Base-by-base conservation (phyloP, 1,140 invertebrate species). In the Phymorhynchus buccinoides region DNA sequence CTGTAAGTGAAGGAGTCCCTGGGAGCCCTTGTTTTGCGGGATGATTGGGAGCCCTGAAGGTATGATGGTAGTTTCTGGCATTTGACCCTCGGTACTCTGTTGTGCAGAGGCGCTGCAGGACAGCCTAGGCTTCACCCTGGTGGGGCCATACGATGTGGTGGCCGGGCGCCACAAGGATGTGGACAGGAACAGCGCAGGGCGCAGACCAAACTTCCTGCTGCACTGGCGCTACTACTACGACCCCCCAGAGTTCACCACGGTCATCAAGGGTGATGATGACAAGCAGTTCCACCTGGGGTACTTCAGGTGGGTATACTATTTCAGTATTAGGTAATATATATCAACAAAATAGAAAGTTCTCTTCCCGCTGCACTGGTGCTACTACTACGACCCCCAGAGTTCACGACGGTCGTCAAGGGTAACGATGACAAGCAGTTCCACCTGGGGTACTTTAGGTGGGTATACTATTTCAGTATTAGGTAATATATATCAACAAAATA, bases 201-300 rank as follows among this genome's bases (percentile, higher is more conserved):
- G 42, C 90, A 95, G 86, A 95, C 96, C 92, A 92, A 93, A 91
- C 84, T 98, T 87, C 92, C 86, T 91, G 1, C 80, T 95, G 52
- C 97, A 98, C 91, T 98, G 97, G 96, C 95, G 98, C 89, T 98
- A 96, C 94, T 98, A 95, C 93, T 98, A 97, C 94, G 98, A 99
- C 95, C 97, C 97, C 68, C 97, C 98, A 52, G 97, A 99, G 94
- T 97, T 98, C 93, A 94, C 92, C 84, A 94, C 93, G 68, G 88
- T 94, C 44, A 80, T 94, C n/a, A 90, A 95, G 91, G 95, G 95
- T 77, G 95, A 96, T 90, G 94, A 95, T 68, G 95, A 95, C 42
- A 95, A 95, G 87, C 95, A 96, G 84, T 96, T 96, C 88, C 97
- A 98, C 93, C 95, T 97, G 89, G 97, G 97, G 32, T 99, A 98